Evolutionary conservation across 2,797 vertebrate species (phyloP), one percentile per base, ranked within the genome.

Genomic region (Rhabdomys pumilio): DNA sequence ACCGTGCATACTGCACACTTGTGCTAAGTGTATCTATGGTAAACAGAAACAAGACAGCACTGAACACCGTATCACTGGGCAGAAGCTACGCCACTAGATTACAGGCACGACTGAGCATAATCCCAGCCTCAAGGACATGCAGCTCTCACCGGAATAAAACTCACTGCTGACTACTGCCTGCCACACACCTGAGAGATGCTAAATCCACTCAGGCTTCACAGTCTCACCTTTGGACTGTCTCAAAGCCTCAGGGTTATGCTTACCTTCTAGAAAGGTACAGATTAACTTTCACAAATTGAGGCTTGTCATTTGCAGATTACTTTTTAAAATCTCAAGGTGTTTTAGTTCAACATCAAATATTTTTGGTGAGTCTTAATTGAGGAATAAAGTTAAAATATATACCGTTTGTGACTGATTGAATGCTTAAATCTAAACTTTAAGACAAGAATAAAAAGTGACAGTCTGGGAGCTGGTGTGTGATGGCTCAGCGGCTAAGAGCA

Each of bases 201-300:
- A 65, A 88, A 65, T 61, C 59, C 24, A 47, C 69, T 77, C 19
- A 22, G 4, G 82, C 19, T 83, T 34, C 61, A 53, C 31, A 84
- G 59, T 34, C 57, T 50, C 50, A 61, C 34, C 61, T 80, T 41
- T 72, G 38, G 93, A 50, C 7, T 69, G 53, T 53, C 61, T 92
- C 93, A 85, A 91, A 29, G 31, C 41, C 53, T 89, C 65, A 80
- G 67, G 91, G 34, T 67, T 83, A 80, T 53, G 76, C 34, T 65
- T 77, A 47, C 31, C 87, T 91, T 86, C 67, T 80, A 26, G 47
- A 92, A 91, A 47, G 61, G 59, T 67, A 73, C 14, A 93, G 87
- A 82, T 61, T 7, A 94, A 31, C n/a, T 95, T 89, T 96, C 63
- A 89, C 61, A 82, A 76, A 83, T 3, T 90, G 24, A 95, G 82